phyloP scores from a whole-genome alignment of 2,888 invertebrate species.

The Drosophila atroscutellata region DNA sequence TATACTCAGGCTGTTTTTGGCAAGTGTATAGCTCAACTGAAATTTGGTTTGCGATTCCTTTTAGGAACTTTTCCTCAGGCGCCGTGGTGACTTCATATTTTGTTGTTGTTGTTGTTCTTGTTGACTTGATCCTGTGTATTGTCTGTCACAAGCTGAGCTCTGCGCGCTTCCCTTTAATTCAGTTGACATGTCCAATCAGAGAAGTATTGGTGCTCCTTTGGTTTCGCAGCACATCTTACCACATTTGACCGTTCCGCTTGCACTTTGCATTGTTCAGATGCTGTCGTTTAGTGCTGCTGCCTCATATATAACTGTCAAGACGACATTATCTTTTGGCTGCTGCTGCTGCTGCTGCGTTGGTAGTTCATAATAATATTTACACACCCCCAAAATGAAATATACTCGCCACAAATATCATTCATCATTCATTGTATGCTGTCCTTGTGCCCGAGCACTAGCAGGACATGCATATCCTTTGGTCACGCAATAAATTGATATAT shows the following conservation, averaged over 20 bases:
- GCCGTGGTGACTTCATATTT: slow-evolving; percentile 9
- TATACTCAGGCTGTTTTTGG: background rate
- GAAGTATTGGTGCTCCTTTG: slow-evolving; percentile 15
- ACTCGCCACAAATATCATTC: slow-evolving; percentile 70
- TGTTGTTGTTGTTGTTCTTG: slow-evolving; percentile 2
- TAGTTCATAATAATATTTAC: slow-evolving; percentile 70
- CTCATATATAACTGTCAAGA: slow-evolving; percentile 53
- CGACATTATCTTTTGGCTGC: slow-evolving; percentile 52
- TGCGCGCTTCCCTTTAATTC: slow-evolving; percentile 47
- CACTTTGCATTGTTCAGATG: slow-evolving; percentile 16
- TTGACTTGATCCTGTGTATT: slow-evolving; percentile 27
- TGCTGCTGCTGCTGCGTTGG: slow-evolving; percentile 4
- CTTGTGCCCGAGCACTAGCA: slow-evolving; percentile 9
- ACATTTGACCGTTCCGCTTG: slow-evolving; percentile 17
- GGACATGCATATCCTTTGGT: slow-evolving; percentile 23
- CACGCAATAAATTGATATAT: slow-evolving; percentile 67
- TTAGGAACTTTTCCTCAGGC: slow-evolving; percentile 21
- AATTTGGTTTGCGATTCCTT: slow-evolving; percentile 27
- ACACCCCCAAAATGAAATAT: slow-evolving; percentile 59
- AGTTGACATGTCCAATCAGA: slow-evolving; percentile 62
- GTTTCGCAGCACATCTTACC: slow-evolving; percentile 13
- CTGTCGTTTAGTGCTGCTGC: background rate
- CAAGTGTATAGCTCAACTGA: slow-evolving; percentile 8
- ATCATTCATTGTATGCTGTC: slow-evolving; percentile 56
- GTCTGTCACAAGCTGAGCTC: slow-evolving; percentile 26